Conservation (phyloP, 1,140 invertebrate species). For the Pantala flavescens region DNA sequence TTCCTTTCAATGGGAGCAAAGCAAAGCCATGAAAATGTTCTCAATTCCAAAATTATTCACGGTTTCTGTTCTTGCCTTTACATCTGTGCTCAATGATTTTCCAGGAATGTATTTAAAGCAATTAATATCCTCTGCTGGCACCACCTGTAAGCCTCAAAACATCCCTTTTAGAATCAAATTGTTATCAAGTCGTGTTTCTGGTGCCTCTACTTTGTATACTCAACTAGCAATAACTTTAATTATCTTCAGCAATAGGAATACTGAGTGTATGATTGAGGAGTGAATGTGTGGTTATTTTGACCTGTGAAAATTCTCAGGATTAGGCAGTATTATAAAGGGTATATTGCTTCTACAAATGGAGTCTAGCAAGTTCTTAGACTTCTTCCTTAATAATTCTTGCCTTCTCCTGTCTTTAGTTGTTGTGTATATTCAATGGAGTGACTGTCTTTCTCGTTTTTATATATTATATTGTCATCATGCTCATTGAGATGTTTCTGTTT, state of each 20-base stretch:
- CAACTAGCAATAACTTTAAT: neutral
- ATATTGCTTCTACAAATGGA: too few species aligned
- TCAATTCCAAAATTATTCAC: neutral
- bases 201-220: neutral
- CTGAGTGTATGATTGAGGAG: neutral
- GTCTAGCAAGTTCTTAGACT: too few species aligned
- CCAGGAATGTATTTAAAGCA: neutral
- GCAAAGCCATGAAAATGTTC: neutral
- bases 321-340: too few species aligned
- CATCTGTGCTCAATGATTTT: neutral
- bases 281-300: too few species aligned
- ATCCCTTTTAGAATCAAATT: neutral
- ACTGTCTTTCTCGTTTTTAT: too few species aligned
- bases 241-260: neutral
- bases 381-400: too few species aligned
- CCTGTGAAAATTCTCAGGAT: too few species aligned
- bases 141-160: neutral
- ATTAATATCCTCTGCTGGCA: neutral
- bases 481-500: too few species aligned
- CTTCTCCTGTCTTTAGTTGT: too few species aligned
- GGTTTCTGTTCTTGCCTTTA: neutral
- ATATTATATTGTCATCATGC: too few species aligned
- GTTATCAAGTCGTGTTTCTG: neutral
- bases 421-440: too few species aligned
- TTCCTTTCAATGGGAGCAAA: neutral